phyloP scores from a whole-genome alignment of 2,113 vertebrate genomes.

The Ammodytes dubius region DNA sequence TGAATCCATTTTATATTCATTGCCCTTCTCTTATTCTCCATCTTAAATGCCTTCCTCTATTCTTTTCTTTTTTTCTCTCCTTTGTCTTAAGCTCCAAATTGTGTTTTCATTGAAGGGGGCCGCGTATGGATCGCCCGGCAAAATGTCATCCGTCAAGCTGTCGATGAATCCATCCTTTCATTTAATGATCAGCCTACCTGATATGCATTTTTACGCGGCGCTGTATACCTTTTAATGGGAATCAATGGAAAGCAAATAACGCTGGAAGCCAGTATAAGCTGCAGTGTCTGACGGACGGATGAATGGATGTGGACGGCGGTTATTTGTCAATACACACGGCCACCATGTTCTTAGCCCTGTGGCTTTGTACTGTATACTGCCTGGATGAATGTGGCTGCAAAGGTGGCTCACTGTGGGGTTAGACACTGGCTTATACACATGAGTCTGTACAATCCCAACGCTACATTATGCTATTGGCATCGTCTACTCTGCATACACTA shows the following conservation, averaged over 20 bases:
- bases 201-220: constrained; percentile 82
- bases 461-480: constrained; percentile 30
- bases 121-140: constrained; percentile 79
- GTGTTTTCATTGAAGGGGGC: constrained; percentile 82
- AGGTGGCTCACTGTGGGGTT: constrained; percentile 44
- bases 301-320: constrained; percentile 48
- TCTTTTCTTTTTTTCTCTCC: constrained; percentile 5
- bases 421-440: constrained; percentile 32
- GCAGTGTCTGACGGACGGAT: constrained; percentile 68
- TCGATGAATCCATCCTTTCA: constrained; percentile 85
- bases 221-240: constrained; percentile 81
- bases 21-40: constrained; percentile 32
- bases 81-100: constrained; percentile 80
- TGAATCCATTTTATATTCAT: constrained; percentile 44
- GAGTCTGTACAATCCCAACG: constrained; percentile 30
- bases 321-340: constrained; percentile 66
- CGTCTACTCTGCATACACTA: constrained; percentile 56
- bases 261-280: constrained; percentile 65
- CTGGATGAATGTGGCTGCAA: constrained; percentile 31
- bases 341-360: constrained; percentile 28
- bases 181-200: constrained; percentile 82
- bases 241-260: constrained; percentile 83
- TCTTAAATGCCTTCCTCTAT: constrained; percentile 33
- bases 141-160: constrained; percentile 88
- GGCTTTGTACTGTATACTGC: constrained; percentile 37